These are phyloP conservation scores for Brachionus manjavacas DNA, from an alignment of 1,140 invertebrate genomes.

Conservation along the genomic window DNA sequence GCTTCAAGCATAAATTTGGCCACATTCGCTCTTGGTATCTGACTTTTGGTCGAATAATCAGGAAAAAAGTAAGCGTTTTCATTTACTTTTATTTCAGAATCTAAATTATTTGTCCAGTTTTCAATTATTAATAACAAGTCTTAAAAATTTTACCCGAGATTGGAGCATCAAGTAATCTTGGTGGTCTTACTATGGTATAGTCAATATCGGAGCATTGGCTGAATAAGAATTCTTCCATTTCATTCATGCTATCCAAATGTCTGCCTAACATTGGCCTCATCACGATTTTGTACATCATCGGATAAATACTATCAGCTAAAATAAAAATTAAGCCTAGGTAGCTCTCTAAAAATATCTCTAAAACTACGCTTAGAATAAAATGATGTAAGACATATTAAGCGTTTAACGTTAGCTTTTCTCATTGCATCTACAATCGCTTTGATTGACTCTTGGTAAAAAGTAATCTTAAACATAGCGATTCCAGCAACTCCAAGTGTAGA, in stretches of 20 bases:
- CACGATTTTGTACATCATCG: conserved; percentile 50
- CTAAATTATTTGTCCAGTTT: neutral
- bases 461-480: conserved; percentile 42
- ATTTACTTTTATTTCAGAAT: conserved; percentile 24
- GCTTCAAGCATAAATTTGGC: conserved; percentile 46
- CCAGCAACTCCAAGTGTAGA: conserved; percentile 47
- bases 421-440: conserved; percentile 47
- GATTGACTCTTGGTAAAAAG: conserved; percentile 48
- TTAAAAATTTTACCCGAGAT: conserved; percentile 44
- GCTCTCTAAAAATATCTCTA: too few relatives aligned
- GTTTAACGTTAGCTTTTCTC: conserved; percentile 44
- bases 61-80: conserved; percentile 35
- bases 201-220: conserved; percentile 49
- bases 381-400: conserved; percentile 47
- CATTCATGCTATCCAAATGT: conserved; percentile 50
- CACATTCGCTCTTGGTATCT: conserved; percentile 45
- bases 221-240: conserved; percentile 52
- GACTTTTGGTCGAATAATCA: conserved; percentile 9
- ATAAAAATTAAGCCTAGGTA: neutral
- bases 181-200: conserved; percentile 54
- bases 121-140: neutral
- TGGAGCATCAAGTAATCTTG: conserved; percentile 47
- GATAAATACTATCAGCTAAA: conserved; percentile 45
- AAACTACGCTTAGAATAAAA: conserved; percentile 45
- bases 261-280: conserved; percentile 50